Percentiles rank a stretch among this genome's conserved stretches.
Evolutionary conservation across 2,113 vertebrate genomes (phyloP).

Genomic region (Baryphthengus martii): DNA sequence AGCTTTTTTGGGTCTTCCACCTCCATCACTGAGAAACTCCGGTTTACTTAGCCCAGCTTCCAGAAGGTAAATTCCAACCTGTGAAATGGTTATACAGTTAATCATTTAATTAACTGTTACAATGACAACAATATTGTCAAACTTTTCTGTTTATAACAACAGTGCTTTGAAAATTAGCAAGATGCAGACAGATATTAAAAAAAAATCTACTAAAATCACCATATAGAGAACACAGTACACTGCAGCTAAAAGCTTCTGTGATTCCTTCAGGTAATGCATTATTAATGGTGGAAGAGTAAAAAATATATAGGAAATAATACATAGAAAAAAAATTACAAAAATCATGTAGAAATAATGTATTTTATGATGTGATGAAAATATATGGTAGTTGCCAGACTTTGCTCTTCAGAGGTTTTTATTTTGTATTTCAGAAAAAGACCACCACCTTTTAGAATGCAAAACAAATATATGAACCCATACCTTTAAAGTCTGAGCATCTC

Average conservation of each 20-base stretch:
- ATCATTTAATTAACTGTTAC: not conserved
- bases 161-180: not conserved
- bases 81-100: not conserved
- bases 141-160: too few species aligned
- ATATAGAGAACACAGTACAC: not conserved
- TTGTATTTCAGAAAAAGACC: not conserved
- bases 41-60: constrained; percentile 86
- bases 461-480: constrained; percentile 59
- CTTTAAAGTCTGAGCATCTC: constrained; percentile 75
- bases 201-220: not conserved
- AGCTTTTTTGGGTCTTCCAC: constrained; percentile 88
- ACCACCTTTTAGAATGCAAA: not conserved
- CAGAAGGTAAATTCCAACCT: constrained; percentile 91
- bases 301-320: not conserved
- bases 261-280: not conserved
- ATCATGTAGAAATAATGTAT: not conserved
- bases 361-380: not conserved
- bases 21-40: constrained; percentile 90
- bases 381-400: not conserved
- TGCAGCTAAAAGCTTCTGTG: not conserved
- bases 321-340: not conserved
- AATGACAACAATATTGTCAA: not conserved
- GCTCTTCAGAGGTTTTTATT: not conserved
- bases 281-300: not conserved
- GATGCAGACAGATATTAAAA: not conserved